phyloP scores from a whole-genome alignment of 2,888 invertebrate species.

The Lithosia quadra region DNA sequence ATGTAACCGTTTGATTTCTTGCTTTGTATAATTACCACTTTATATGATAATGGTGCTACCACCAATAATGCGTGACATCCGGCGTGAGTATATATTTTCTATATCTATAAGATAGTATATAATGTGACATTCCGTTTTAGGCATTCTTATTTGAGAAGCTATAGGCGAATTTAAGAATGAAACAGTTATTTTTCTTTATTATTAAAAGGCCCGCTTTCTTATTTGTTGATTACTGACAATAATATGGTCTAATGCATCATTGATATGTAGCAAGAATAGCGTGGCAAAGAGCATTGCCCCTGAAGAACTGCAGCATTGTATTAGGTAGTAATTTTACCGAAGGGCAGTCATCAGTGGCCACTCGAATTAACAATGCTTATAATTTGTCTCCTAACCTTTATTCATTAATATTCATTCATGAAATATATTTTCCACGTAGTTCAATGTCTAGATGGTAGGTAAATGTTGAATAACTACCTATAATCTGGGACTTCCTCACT shows the following conservation, averaged over 20 bases:
- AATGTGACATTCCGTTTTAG: conserved; percentile 3
- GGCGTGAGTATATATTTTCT: conserved; percentile 6
- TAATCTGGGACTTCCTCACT: background rate
- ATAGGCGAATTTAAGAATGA: background rate
- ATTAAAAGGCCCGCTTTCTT: background rate
- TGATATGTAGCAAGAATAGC: too few species aligned
- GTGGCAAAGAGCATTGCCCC: too few species aligned
- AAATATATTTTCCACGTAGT: background rate
- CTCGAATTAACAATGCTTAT: too few species aligned
- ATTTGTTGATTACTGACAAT: too few species aligned
- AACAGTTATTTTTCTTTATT: background rate
- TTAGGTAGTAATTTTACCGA: too few species aligned
- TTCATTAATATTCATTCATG: too few species aligned
- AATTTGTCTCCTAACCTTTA: too few species aligned
- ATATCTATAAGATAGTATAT: conserved; percentile 15
- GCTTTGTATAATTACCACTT: conserved; percentile 1
- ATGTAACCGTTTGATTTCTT: background rate
- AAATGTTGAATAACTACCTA: background rate
- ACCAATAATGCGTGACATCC: conserved; percentile 15
- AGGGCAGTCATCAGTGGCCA: too few species aligned
- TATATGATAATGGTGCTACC: conserved; percentile 3
- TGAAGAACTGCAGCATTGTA: too few species aligned
- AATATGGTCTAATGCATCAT: too few species aligned
- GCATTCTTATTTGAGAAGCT: background rate
- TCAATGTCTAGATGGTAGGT: background rate